Conservation (phyloP, 2,113 vertebrate genomes). For the Dasypus novemcinctus region DNA sequence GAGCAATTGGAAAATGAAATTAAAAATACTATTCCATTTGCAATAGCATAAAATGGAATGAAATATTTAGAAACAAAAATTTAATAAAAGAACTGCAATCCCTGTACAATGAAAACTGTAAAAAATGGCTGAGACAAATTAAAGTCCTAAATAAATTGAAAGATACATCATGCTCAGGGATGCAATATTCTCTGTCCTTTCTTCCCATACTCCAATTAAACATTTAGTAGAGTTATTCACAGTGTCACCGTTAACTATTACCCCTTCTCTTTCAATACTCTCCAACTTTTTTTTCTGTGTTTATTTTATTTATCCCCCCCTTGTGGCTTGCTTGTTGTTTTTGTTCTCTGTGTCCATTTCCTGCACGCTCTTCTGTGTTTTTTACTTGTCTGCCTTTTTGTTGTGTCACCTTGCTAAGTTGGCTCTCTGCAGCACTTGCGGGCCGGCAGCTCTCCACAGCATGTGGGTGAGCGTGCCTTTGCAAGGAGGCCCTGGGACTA, state of each 20-base stretch:
- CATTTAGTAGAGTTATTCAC: background rate
- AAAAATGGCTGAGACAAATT: background rate
- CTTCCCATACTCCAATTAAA: background rate
- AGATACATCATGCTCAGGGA: background rate
- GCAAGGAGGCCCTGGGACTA: no score
- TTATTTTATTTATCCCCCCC: no score
- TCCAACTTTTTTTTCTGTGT: background rate
- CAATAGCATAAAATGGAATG: no score
- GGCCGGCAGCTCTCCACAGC: no score
- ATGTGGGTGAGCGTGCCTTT: no score
- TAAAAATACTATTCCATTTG: background rate
- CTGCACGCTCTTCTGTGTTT: no score
- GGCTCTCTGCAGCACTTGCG: no score
- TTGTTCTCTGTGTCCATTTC: no score
- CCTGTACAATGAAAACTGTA: background rate
- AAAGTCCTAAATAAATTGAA: no score
- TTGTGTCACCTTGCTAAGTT: no score
- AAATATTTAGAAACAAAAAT: background rate
- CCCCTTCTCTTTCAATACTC: background rate
- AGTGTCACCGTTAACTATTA: background rate
- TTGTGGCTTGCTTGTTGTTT: no score
- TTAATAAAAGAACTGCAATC: slow-evolving; percentile 68
- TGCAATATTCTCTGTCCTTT: background rate
- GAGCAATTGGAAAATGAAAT: background rate
- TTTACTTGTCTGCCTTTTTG: no score